phyloP scores from a whole-genome alignment of 2,888 invertebrate genomes.

The Tenthredo scrophulariae region DNA sequence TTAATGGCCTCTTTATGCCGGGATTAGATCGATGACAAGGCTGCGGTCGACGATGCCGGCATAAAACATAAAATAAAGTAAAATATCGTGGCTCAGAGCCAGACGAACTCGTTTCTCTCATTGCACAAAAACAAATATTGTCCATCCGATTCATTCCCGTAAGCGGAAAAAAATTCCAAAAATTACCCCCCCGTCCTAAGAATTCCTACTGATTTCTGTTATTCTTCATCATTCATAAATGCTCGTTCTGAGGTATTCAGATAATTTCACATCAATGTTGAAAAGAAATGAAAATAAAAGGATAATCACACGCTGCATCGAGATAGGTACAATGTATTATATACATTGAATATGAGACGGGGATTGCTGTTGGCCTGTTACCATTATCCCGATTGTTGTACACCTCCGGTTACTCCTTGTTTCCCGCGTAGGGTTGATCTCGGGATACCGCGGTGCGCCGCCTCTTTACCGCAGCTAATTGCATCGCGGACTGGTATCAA shows the following conservation, averaged over 20 bases:
- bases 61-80: conserved; percentile 16
- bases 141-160: neutral
- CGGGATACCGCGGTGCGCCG: conserved; percentile 19
- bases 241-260: neutral
- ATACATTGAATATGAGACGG: conserved; percentile 5
- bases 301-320: neutral
- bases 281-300: neutral
- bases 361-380: conserved; percentile 21
- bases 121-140: neutral
- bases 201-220: neutral
- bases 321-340: neutral
- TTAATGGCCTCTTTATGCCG: conserved; percentile 53
- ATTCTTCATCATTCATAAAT: neutral
- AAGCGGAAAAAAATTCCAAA: neutral
- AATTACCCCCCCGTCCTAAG: neutral
- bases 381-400: conserved; percentile 34
- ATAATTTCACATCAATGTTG: neutral
- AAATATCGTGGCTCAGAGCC: conserved; percentile 36
- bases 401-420: conserved; percentile 34
- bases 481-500: conserved; percentile 46
- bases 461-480: conserved; percentile 48
- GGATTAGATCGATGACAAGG: conserved; percentile 55
- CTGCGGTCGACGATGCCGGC: conserved; percentile 23
- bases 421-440: neutral
- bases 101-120: conserved; percentile 8